Evolutionary conservation across 2,888 invertebrate genomes (phyloP).

Genomic region (Colostygia pectinataria): DNA sequence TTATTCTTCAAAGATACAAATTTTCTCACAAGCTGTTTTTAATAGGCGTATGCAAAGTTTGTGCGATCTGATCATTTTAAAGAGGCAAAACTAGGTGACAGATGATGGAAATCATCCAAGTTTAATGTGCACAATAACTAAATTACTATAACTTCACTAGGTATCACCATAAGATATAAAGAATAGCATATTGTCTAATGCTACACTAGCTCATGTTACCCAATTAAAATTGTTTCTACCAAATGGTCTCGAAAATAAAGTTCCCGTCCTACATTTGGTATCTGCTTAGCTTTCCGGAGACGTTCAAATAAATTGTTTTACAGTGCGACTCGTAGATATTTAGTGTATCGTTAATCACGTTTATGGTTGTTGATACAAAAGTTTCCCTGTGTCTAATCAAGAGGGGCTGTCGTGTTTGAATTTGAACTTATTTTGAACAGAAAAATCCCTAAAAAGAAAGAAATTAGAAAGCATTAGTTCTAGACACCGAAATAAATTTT

Average conservation of each 20-base stretch:
- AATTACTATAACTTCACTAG: too few species aligned
- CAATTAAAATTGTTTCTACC: slow-evolving; percentile 30
- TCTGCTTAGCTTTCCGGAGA: slow-evolving; percentile 32
- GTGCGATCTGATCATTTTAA: too few species aligned
- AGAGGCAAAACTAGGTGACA: too few species aligned
- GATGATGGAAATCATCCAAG: too few species aligned
- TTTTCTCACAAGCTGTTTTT: too few species aligned
- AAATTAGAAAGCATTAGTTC: slow-evolving; percentile 13
- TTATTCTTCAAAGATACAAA: too few species aligned
- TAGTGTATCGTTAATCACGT: slow-evolving; percentile 49
- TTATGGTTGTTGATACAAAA: slow-evolving; percentile 43
- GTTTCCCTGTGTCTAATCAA: slow-evolving; percentile 25
- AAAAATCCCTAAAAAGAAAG: not conserved
- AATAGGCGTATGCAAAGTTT: too few species aligned
- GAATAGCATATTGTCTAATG: slow-evolving; percentile 6
- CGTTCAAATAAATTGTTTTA: slow-evolving; percentile 43
- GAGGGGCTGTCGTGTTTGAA: slow-evolving; percentile 23
- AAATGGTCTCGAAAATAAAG: slow-evolving; percentile 37
- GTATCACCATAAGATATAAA: not conserved
- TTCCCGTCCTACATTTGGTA: slow-evolving; percentile 37
- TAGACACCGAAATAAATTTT: too few species aligned
- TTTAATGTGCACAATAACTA: too few species aligned
- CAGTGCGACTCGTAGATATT: slow-evolving; percentile 41
- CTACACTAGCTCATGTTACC: slow-evolving; percentile 27
- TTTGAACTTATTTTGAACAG: too few species aligned